These are phyloP conservation scores for Toxotes jaculatrix DNA, from an alignment of 2,113 vertebrate genomes.

Conservation along the genomic window DNA sequence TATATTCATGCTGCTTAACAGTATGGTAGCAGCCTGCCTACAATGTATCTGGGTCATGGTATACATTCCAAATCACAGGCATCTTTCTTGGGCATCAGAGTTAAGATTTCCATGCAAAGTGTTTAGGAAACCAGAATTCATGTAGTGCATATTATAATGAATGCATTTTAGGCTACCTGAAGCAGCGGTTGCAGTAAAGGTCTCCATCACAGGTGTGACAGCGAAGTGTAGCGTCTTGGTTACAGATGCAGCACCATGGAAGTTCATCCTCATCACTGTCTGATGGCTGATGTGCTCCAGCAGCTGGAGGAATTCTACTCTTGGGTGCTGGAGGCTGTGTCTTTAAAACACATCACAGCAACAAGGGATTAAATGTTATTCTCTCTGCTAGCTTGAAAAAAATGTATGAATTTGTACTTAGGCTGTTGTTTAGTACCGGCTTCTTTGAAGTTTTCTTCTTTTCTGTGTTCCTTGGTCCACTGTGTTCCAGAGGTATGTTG, in stretches of 20 bases:
- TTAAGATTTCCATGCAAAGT: conserved; percentile 30
- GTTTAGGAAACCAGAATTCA: background rate
- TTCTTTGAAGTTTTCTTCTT: conserved; percentile 68
- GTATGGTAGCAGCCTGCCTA: conserved; percentile 63
- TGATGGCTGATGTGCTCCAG: conserved; percentile 57
- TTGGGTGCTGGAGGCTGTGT: conserved; percentile 49
- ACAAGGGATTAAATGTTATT: background rate
- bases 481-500: conserved; percentile 89
- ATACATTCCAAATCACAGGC: conserved; percentile 61
- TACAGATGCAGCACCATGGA: conserved; percentile 99
- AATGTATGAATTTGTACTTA: background rate
- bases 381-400: background rate
- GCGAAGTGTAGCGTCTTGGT: conserved; percentile 89
- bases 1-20: conserved; percentile 74
- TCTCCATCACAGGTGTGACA: conserved; percentile 93
- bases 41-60: conserved; percentile 72
- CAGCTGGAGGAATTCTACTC: conserved; percentile 54
- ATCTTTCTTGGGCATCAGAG: conserved; percentile 32
- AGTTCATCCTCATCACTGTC: conserved; percentile 91
- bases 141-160: background rate
- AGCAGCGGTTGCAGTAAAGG: conserved; percentile 94
- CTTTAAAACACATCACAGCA: conserved; percentile 19
- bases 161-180: conserved; percentile 83
- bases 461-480: conserved; percentile 75
- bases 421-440: conserved; percentile 51